phyloP scores from a whole-genome alignment of 2,888 invertebrate genomes.

The Oscheius sp. region DNA sequence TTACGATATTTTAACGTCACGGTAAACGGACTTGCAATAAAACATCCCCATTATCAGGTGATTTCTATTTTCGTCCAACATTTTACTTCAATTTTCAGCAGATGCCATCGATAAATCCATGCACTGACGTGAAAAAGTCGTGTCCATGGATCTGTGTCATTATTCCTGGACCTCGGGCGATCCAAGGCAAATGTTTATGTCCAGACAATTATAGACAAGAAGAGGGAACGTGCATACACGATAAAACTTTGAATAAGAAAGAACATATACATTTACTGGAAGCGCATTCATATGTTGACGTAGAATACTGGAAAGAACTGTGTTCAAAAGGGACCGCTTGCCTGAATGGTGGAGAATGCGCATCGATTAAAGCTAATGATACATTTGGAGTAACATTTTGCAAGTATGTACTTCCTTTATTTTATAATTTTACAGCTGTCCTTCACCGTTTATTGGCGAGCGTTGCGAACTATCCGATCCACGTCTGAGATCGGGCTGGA shows the following conservation, averaged over 20 bases:
- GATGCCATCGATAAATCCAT: neutral
- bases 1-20: constrained; percentile 52
- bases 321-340: neutral
- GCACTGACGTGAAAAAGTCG: neutral
- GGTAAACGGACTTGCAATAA: constrained; percentile 59
- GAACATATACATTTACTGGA: neutral
- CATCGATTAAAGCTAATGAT: no score
- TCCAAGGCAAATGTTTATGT: neutral
- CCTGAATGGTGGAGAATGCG: neutral
- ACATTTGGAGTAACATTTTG: neutral
- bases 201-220: neutral
- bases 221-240: neutral
- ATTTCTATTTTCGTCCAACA: no score
- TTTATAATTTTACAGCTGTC: neutral
- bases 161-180: neutral
- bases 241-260: neutral
- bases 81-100: no score
- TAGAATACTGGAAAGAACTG: neutral
- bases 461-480: neutral
- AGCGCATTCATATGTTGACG: neutral
- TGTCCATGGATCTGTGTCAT: neutral
- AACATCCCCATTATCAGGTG: constrained; percentile 56
- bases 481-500: neutral
- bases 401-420: neutral
- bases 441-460: neutral